Conservation (phyloP, 2,113 vertebrate genomes). For the Microcebus lehilahytsara region DNA sequence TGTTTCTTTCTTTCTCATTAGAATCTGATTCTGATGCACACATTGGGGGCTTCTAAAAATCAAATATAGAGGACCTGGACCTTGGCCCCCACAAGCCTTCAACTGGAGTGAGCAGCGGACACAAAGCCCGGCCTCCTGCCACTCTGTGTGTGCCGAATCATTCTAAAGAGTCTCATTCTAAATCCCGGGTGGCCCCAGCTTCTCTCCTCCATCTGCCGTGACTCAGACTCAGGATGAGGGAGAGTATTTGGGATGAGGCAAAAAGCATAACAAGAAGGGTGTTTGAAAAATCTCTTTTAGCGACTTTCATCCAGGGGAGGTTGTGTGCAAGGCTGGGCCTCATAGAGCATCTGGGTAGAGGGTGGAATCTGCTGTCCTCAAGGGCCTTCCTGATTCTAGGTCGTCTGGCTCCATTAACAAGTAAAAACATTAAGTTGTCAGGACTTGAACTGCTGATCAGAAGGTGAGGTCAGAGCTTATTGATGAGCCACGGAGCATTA, state of each 20-base stretch:
- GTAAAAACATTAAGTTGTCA: slow-evolving; percentile 4
- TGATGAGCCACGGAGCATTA: neutral
- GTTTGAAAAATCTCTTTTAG: neutral
- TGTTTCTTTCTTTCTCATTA: neutral
- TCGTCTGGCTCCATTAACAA: neutral
- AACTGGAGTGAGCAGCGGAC: neutral
- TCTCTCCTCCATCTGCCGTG: neutral
- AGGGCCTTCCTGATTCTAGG: neutral
- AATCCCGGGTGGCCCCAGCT: neutral
- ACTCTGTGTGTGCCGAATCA: rapidly evolving
- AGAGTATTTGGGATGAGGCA: neutral
- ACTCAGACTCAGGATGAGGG: neutral
- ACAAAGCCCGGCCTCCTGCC: neutral
- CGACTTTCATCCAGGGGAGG: neutral
- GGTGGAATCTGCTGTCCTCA: neutral
- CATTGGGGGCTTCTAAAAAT: neutral
- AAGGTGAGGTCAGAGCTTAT: slow-evolving; percentile 6
- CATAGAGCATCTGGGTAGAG: neutral
- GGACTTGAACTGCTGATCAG: slow-evolving; percentile 27
- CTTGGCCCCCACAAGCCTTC: neutral
- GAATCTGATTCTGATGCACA: neutral
- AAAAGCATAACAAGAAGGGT: neutral
- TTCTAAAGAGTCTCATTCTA: neutral
- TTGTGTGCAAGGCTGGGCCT: neutral
- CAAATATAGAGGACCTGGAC: neutral